phyloP scores from a whole-genome alignment of 2,113 vertebrate genomes.

The Danionella cerebrum region DNA sequence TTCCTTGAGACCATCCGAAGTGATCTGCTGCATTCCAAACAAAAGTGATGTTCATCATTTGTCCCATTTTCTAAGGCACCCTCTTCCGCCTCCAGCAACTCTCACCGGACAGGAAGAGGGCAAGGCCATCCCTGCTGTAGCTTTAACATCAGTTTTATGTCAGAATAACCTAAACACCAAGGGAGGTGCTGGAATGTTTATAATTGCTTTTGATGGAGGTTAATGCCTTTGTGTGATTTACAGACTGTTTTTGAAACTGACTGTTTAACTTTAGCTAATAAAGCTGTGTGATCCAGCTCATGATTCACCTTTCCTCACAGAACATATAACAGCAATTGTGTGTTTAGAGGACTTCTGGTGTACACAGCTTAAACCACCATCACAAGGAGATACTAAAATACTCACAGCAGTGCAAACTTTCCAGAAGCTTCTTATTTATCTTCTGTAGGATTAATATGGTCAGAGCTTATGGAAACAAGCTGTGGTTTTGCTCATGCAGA shows the following conservation, averaged over 20 bases:
- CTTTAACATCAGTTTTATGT: slow-evolving; percentile 28
- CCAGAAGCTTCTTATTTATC: not conserved
- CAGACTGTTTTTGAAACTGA: slow-evolving; percentile 12
- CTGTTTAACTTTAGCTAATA: slow-evolving; percentile 15
- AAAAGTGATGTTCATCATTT: slow-evolving; percentile 24
- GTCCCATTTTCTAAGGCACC: slow-evolving; percentile 10
- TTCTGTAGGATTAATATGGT: not conserved
- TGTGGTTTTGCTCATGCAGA: not conserved
- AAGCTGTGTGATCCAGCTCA: slow-evolving; percentile 4
- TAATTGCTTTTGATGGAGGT: not conserved
- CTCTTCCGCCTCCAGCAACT: not conserved
- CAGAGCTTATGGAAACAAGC: not conserved
- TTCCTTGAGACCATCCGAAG: not conserved
- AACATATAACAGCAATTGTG: not conserved
- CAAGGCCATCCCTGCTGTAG: slow-evolving; percentile 22
- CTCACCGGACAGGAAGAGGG: not conserved
- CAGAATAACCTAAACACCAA: slow-evolving; percentile 30
- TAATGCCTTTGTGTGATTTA: slow-evolving; percentile 9
- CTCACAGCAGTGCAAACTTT: not conserved
- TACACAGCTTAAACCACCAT: slow-evolving; percentile 1
- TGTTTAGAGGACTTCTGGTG: slow-evolving; percentile 10
- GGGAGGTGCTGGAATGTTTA: slow-evolving; percentile 5
- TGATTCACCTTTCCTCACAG: slow-evolving; percentile 10
- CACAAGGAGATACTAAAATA: not conserved
- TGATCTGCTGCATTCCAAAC: slow-evolving; percentile 34